Conservation (phyloP, 2,113 vertebrate species). For the Seriola rivoliana region DNA sequence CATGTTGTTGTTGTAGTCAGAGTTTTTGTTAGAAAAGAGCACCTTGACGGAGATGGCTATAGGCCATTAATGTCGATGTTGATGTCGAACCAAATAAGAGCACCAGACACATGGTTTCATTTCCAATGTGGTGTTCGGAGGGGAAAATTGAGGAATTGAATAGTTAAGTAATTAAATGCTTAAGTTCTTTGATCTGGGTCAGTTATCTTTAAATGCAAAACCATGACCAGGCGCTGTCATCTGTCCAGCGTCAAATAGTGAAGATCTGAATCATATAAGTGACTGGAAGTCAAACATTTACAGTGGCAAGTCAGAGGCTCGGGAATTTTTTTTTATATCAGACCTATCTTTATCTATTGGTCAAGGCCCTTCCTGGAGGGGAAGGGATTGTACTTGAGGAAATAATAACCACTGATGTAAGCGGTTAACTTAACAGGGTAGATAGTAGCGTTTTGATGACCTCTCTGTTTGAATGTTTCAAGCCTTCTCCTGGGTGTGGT, state of each 20-base stretch:
- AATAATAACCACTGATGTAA: too few relatives aligned
- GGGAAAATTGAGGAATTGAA: neutral
- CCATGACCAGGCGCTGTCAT: neutral
- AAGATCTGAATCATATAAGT: neutral
- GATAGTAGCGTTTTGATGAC: too few relatives aligned
- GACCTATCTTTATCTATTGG: neutral
- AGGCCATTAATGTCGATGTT: conserved; percentile 4
- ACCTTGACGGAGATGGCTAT: conserved; percentile 20
- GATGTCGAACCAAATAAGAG: conserved; percentile 18
- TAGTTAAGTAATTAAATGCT: neutral
- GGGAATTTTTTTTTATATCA: neutral
- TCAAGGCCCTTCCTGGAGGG: neutral
- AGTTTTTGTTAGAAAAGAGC: conserved; percentile 19
- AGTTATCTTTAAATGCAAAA: neutral
- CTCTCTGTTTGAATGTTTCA: too few relatives aligned
- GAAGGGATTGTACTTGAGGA: too few relatives aligned
- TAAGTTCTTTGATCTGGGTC: neutral
- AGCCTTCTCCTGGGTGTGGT: neutral
- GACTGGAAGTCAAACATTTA: neutral
- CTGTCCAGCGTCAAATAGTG: neutral
- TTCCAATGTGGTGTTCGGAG: conserved; percentile 13
- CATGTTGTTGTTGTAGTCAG: conserved; percentile 46
- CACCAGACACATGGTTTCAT: conserved; percentile 16
- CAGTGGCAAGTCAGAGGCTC: neutral
- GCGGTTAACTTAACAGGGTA: too few relatives aligned